Conservation (phyloP, 2,888 invertebrate species). For the Terebella lapidaria region DNA sequence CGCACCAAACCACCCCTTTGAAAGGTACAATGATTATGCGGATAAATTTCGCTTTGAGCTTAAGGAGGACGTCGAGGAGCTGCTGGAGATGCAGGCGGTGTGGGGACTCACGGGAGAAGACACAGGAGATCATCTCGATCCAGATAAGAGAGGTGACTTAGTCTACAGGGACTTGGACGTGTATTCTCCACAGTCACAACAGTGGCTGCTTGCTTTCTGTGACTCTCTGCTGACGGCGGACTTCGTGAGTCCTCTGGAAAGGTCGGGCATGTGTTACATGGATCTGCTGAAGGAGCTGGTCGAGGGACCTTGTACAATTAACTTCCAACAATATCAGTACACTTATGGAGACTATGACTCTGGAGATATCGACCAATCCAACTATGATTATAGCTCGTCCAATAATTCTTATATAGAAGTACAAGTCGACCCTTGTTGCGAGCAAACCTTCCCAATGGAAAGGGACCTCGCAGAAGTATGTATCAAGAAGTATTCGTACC, state of each 20-base stretch:
- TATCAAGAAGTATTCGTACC: too few relatives aligned
- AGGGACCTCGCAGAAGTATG: too few relatives aligned
- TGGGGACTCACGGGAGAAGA: constrained; percentile 84
- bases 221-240: constrained; percentile 30
- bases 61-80: constrained; percentile 29
- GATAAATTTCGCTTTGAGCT: constrained; percentile 60
- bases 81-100: constrained; percentile 77
- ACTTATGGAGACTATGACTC: too few relatives aligned
- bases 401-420: not conserved
- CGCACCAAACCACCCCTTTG: constrained; percentile 72
- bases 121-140: constrained; percentile 80
- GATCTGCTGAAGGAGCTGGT: not conserved
- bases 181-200: constrained; percentile 71
- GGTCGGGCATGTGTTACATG: not conserved
- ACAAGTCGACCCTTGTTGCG: too few relatives aligned
- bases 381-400: not conserved
- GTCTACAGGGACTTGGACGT: constrained; percentile 79
- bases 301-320: not conserved
- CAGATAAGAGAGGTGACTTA: constrained; percentile 71
- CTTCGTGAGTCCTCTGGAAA: not conserved
- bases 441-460: too few relatives aligned
- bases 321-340: too few relatives aligned
- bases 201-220: constrained; percentile 81
- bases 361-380: too few relatives aligned
- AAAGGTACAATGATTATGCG: constrained; percentile 73